phyloP scores from a whole-genome alignment of 2,113 vertebrate species.

The Formicarius rufipectus region DNA sequence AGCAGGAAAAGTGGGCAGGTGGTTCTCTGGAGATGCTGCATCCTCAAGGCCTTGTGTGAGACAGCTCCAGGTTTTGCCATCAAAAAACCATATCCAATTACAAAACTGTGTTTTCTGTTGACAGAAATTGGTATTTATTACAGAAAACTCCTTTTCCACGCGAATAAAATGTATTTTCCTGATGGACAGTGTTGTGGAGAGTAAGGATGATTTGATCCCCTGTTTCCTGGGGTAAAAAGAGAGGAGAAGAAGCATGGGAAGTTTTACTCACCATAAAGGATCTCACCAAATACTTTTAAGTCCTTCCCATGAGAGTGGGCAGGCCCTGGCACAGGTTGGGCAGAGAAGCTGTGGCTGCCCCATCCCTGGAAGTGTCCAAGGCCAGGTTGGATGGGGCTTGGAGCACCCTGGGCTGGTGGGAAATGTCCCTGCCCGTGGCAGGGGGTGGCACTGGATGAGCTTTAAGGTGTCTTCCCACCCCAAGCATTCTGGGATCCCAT shows the following conservation, averaged over 20 bases:
- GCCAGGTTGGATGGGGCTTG: rapidly evolving
- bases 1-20: not conserved
- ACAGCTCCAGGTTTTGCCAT: not conserved
- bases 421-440: rapidly evolving
- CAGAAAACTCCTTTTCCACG: not conserved
- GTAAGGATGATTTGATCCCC: not conserved
- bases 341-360: not conserved
- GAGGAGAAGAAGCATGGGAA: not conserved
- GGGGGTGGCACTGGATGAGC: rapidly evolving
- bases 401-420: rapidly evolving
- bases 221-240: not conserved
- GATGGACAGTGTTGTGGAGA: not conserved
- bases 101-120: not conserved
- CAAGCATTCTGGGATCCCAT: not conserved
- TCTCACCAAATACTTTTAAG: not conserved
- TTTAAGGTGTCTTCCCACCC: not conserved
- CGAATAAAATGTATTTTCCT: not conserved
- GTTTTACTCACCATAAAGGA: not conserved
- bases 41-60: not conserved
- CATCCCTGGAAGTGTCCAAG: not conserved
- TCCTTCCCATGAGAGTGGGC: rapidly evolving
- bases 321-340: not conserved
- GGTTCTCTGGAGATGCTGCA: not conserved
- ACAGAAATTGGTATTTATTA: not conserved
- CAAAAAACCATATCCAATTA: not conserved